Evolutionary conservation across 2,888 invertebrate species (phyloP).

Genomic region (Lithophane ornitopus): DNA sequence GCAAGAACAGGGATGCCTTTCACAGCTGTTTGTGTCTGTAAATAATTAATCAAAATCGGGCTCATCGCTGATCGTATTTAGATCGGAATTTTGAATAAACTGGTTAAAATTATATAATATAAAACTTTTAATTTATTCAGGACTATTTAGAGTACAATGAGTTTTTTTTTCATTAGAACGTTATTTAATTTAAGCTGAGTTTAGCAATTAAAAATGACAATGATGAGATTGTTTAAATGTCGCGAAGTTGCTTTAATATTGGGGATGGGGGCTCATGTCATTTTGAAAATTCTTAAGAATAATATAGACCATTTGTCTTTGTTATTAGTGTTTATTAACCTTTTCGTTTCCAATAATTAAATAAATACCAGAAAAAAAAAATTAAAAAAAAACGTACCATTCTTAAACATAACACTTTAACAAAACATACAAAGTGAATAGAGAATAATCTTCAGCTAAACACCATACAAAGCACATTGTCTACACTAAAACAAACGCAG

Average conservation of each 20-base stretch:
- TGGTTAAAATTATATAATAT: too few species aligned
- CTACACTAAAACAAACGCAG: slow-evolving; percentile 40
- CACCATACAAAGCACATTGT: slow-evolving; percentile 40
- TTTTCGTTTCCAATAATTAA: too few species aligned
- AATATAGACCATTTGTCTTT: background rate
- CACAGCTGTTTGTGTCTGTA: slow-evolving; percentile 44
- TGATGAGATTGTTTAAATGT: background rate
- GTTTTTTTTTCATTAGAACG: background rate
- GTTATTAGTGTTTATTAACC: background rate
- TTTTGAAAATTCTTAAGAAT: background rate
- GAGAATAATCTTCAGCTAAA: slow-evolving; percentile 21
- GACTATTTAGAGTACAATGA: background rate
- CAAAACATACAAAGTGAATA: background rate
- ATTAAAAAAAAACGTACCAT: too few species aligned
- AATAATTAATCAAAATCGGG: slow-evolving; percentile 59
- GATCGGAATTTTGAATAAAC: slow-evolving; percentile 25
- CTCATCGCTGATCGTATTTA: slow-evolving; percentile 32
- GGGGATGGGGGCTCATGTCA: background rate
- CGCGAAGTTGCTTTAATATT: background rate
- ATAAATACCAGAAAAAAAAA: background rate
- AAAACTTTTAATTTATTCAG: background rate
- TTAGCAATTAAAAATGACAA: background rate
- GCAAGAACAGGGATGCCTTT: slow-evolving; percentile 47
- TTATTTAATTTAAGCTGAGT: background rate
- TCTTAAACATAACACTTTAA: too few species aligned